Evolutionary conservation across 2,888 invertebrate species (phyloP), one percentile per base, ranked within the genome.

Genomic region (Coremacera marginata): DNA sequence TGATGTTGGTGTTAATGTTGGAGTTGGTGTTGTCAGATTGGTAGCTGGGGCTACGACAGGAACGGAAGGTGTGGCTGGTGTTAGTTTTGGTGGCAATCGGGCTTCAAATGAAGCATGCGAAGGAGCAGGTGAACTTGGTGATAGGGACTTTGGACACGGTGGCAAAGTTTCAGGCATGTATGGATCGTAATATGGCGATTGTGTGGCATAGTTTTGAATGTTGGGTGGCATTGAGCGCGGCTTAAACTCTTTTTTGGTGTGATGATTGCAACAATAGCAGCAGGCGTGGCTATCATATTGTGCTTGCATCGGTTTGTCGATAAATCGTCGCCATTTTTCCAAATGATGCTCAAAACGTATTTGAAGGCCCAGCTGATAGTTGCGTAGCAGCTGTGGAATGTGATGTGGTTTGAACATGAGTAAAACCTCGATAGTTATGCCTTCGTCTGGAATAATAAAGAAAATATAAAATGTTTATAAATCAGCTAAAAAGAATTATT

Each of bases 281-380:
- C 27, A 52, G 5, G 19, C 51, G 65, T 63, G 44, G 19, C 62
- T 25, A 34, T 51, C 34, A n/a, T 11, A 19, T n/a, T 62, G 27
- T 14, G 49, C 22, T 14, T 70, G 37, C 11, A 87, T 77, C 0
- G 88, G 87, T 25, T 84, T 81, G 57, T 86, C 84, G 8, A 85
- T 79, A 80, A 83, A 81, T 37, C 84, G 84, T 0, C 88, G 86
- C 87, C 87, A 87, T 1, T 82, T 84, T 27, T 84, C 84, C 72
- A 87, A 78, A 71, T 88, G 78, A 78, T 87, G 82, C 60, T 87
- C 87, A 49, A 87, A 88, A 14, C 88, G 87, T 65, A 87, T 86
- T 14, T 84, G 82, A 0, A 85, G 84, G 2, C 87, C 88, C 25
- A 84, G 83, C 16, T 84, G 82, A 63, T 84, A 84, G 44, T 86